A percentile compares a stretch with the other conserved stretches of the same genome.
These are phyloP conservation scores for Alloplasta piceator DNA, from an alignment of 2,888 invertebrate genomes.

Conservation along the genomic window DNA sequence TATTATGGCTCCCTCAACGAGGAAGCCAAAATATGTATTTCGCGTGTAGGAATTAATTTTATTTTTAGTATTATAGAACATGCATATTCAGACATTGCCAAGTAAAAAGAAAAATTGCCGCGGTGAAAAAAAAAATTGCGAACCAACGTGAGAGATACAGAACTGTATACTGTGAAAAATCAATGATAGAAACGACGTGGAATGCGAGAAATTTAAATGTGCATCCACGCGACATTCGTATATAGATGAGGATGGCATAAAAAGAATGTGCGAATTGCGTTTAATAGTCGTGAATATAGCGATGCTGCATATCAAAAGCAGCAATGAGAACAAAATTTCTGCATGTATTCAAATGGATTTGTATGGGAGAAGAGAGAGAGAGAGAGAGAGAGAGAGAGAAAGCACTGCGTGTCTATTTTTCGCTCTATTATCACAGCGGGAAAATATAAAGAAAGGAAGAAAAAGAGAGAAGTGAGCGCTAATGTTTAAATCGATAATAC, in stretches of 20 bases:
- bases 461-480: conserved; percentile 65
- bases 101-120: background rate
- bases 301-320: conserved; percentile 23
- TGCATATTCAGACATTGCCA: conserved; percentile 30
- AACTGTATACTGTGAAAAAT: conserved; percentile 35
- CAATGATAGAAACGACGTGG: conserved; percentile 31
- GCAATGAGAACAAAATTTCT: conserved; percentile 36
- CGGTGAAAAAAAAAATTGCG: conserved; percentile 16
- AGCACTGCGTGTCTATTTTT: conserved; percentile 31
- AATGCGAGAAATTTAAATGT: conserved; percentile 29
- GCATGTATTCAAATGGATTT: background rate
- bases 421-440: conserved; percentile 69
- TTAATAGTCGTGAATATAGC: conserved; percentile 60
- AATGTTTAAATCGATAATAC: conserved; percentile 78
- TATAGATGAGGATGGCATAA: background rate
- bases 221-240: conserved; percentile 6
- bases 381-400: conserved; percentile 56
- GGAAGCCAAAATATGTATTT: no score
- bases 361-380: conserved; percentile 4
- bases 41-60: background rate
- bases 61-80: conserved; percentile 9
- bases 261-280: conserved; percentile 56
- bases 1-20: no score
- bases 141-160: conserved; percentile 5
- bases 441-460: conserved; percentile 15